Base-by-base conservation (phyloP, 2,113 vertebrate species). In the Pluvialis apricaria region DNA sequence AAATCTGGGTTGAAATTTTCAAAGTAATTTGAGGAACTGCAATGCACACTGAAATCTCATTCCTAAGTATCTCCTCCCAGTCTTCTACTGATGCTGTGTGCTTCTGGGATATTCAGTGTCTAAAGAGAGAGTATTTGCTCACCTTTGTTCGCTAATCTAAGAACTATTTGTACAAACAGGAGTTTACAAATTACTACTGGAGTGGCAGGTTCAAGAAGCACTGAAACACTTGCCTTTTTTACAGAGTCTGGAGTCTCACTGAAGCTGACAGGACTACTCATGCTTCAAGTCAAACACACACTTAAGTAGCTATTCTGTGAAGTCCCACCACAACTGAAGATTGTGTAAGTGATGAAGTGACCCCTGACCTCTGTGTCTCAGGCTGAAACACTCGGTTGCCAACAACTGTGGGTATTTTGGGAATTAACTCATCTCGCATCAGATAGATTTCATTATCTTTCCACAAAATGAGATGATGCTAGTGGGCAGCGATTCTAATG, bases 381-480 rank as follows among this genome's bases (percentile, higher is more conserved):
- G 31, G 44, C 61, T 86, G 69, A 92, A 86, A 80, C 8, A 52
- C 52, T 82, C 15, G 0, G 7, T 24, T 93, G 75, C 36, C 70
- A 82, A 82, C 70, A 92, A 91, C 85, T 65, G 68, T 17, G 32
- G 55, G 15, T 83, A 73, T 92, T 88, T 88, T 3, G 70, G 66
- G 79, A 95, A 92, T 90, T 95, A 94, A 93, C 40, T 90, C 45
- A 86, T 70, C 71, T 44, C 80, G 51, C 55, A 86, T 83, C 88
- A 88, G 73, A 93, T 55, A n/a, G 78, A 90, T 95, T 93, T 95
- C 64, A 78, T 93, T 92, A 71, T 78, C 85, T 86, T 92, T 69
- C 91, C 40, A 79, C 52, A 71, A 79, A 87, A 87, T 32, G 36
- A 88, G 57, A 73, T 82, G 26, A 89, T 92, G 80, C 31, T 76